Percentiles rank a stretch among this genome's conserved stretches.
These are phyloP conservation scores for Tinea semifulvella DNA, from an alignment of 2,888 invertebrate species.

Conservation along the genomic window DNA sequence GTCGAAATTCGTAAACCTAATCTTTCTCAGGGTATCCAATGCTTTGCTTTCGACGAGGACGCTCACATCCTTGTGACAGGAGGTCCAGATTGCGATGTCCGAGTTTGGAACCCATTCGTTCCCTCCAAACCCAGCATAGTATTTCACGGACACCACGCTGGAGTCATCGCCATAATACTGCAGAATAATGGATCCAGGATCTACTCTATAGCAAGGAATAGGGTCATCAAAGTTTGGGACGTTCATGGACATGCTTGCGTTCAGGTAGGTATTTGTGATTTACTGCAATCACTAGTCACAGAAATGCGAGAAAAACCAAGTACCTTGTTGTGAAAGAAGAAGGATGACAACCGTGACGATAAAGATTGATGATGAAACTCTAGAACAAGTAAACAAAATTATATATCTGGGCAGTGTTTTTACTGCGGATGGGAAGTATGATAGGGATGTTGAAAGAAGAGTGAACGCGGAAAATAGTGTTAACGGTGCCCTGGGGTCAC, in stretches of 20 bases:
- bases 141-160: constrained; percentile 74
- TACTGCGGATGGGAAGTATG: too few relatives aligned
- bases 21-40: constrained; percentile 67
- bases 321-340: too few relatives aligned
- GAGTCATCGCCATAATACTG: constrained; percentile 72
- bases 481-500: too few relatives aligned
- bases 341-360: too few relatives aligned
- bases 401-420: too few relatives aligned
- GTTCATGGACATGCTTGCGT: constrained; percentile 71
- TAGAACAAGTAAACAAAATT: too few relatives aligned
- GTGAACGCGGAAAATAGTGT: too few relatives aligned
- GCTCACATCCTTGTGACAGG: constrained; percentile 72
- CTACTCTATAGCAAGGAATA: constrained; percentile 77
- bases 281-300: too few relatives aligned
- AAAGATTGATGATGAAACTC: too few relatives aligned
- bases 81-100: constrained; percentile 77
- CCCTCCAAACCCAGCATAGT: constrained; percentile 69
- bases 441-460: too few relatives aligned
- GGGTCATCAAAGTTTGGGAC: constrained; percentile 81
- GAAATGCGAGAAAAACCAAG: neutral
- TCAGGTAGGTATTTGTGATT: constrained; percentile 50
- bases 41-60: constrained; percentile 69
- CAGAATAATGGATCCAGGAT: constrained; percentile 72
- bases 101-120: constrained; percentile 86
- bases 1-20: too few relatives aligned